Base-by-base conservation (phyloP, 2,888 invertebrate species). In the Lissocephala sabroskyi region DNA sequence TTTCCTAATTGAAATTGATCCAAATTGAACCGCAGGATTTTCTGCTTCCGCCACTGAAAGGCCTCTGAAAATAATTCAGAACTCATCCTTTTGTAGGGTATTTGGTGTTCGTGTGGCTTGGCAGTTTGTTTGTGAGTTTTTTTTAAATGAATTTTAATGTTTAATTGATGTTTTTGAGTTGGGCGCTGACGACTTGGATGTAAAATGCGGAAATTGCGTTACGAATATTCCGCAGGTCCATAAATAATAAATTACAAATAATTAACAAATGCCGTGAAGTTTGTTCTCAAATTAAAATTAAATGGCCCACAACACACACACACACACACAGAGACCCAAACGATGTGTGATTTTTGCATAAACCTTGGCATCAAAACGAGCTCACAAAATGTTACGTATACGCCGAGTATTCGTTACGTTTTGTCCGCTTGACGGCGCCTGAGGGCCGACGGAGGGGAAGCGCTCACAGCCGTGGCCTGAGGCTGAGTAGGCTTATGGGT, bases 101-200 rank as follows among this genome's bases (percentile, higher is more conserved):
- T 37, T 52, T 17, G 29, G 16, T 45, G 41, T 48, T 41, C 16
- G 5, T 39, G 6, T 41, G 9, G n/a, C n/a, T n/a, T n/a, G n/a
- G n/a, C n/a, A n/a, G n/a, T n/a, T n/a, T n/a, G n/a, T n/a, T n/a
- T n/a, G n/a, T n/a, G n/a, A n/a, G n/a, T n/a, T n/a, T n/a, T 28
- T 19, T 28, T 18, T 45, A 30, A 49, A 56, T 64, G 54, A 56
- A 52, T 51, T 61, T 63, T 55, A 46, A 74, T 71, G 62, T 75
- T 58, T 77, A 75, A 71, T 71, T 71, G 75, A 71, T 77, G 56
- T 59, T 59, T 70, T 65, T 57, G 60, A 65, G 54, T 60, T 41
- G 28, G 30, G 60, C 62, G 54, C 57, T 41, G 28, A 28, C 36
- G 43, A 55, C 35, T 60, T 43, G n/a, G n/a, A n/a, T 37, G 70